Conservation (phyloP, 2,888 invertebrate genomes). For the Folsomia manolachei region DNA sequence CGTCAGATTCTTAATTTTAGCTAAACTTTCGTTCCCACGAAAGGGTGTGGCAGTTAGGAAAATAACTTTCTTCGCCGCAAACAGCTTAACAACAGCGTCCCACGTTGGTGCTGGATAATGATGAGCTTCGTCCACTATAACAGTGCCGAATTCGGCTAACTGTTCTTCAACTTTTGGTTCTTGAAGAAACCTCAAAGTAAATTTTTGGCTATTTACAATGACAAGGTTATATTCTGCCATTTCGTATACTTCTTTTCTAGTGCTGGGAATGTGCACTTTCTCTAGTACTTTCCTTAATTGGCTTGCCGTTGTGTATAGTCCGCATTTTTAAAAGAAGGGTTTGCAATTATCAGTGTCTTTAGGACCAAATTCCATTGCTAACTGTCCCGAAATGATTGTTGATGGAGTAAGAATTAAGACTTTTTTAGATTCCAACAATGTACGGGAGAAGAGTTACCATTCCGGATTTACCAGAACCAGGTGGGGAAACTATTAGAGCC, state of each 20-base stretch:
- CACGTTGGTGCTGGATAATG: conserved; percentile 16
- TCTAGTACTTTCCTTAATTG: too few species aligned
- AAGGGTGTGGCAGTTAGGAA: conserved; percentile 19
- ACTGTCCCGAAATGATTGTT: neutral
- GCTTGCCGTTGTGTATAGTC: too few species aligned
- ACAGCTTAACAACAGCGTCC: neutral
- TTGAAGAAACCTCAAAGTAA: neutral
- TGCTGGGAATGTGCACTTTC: too few species aligned
- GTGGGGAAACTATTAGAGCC: neutral
- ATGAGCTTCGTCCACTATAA: conserved; percentile 19
- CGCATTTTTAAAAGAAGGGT: too few species aligned
- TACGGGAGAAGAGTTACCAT: neutral
- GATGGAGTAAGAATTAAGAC: neutral
- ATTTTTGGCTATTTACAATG: conserved; percentile 19
- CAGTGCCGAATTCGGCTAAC: conserved; percentile 1
- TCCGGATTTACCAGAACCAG: neutral
- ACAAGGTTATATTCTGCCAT: conserved; percentile 2
- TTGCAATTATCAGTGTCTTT: too few species aligned
- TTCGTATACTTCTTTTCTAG: too few species aligned
- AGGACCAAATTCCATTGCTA: neutral
- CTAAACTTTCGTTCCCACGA: neutral
- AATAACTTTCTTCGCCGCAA: neutral
- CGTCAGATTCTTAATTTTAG: too few species aligned
- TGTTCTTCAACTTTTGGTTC: neutral
- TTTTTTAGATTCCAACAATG: too few species aligned